Percentiles rank a stretch among this genome's conserved stretches.
phyloP scores from a whole-genome alignment of 2,797 vertebrate genomes.

The Sarcoramphus papa region DNA sequence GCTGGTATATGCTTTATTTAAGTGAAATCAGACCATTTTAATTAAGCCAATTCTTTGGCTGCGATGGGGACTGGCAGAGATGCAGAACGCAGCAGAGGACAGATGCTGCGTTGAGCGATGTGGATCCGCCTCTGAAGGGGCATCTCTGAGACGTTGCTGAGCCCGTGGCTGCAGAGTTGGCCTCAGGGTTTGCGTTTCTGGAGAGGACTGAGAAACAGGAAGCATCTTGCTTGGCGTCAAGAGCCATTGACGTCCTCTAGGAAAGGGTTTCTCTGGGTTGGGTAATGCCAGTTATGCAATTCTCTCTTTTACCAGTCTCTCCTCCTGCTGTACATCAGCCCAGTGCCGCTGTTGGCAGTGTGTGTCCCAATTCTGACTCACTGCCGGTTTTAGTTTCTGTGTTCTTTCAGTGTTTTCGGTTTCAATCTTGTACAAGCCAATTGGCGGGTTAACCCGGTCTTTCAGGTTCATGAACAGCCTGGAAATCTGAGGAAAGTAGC shows the following conservation, averaged over 20 bases:
- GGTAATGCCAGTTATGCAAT: background rate
- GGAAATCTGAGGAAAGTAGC: background rate
- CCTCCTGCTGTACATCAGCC: background rate
- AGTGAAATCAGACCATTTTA: background rate
- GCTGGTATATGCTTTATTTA: background rate
- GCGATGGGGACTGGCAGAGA: background rate
- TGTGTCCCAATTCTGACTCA: background rate
- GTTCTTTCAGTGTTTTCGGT: background rate
- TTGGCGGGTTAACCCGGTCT: background rate
- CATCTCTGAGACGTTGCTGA: background rate
- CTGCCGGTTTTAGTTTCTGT: background rate
- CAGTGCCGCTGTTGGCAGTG: accelerated
- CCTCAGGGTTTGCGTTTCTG: background rate
- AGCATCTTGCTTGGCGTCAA: background rate
- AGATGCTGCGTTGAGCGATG: background rate
- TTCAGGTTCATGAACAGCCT: background rate
- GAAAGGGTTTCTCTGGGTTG: background rate
- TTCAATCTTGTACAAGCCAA: background rate
- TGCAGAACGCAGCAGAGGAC: background rate
- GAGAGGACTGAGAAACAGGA: background rate
- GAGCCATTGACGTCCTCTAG: background rate
- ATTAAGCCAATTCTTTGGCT: background rate
- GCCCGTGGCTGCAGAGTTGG: background rate
- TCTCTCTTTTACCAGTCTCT: background rate
- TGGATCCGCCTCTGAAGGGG: background rate